A percentile compares a stretch with the other conserved stretches of the same genome.
These are phyloP conservation scores for Ciona savignyi DNA, from an alignment of 23 tunicate species.

Conservation along the genomic window DNA sequence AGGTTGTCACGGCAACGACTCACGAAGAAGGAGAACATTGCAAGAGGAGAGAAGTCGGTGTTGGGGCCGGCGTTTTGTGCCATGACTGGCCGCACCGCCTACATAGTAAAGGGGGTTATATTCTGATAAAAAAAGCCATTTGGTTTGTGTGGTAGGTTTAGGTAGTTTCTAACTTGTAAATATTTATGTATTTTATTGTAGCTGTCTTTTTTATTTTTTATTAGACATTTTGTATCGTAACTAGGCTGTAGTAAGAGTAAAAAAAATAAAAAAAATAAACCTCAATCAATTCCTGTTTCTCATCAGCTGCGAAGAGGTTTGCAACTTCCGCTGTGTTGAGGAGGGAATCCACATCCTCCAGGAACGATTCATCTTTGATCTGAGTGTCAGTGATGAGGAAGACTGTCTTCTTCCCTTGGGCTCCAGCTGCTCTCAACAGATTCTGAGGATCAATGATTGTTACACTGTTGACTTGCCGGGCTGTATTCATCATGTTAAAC, in stretches of 20 bases:
- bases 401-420: slow-evolving; percentile 88
- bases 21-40: slow-evolving; percentile 94
- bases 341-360: slow-evolving; percentile 94
- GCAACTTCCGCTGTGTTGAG: slow-evolving; percentile 99
- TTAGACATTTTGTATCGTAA: not conserved
- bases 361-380: slow-evolving; percentile 95
- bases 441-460: too few species aligned
- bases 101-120: not conserved
- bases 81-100: slow-evolving; percentile 90
- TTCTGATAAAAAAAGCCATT: not conserved
- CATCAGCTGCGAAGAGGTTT: slow-evolving; percentile 88
- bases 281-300: slow-evolving; percentile 93
- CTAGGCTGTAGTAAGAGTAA: too few species aligned
- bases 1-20: slow-evolving; percentile 85
- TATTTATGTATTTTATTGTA: too few species aligned
- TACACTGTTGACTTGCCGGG: too few species aligned
- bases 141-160: too few species aligned
- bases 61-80: slow-evolving; percentile 67
- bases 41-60: slow-evolving; percentile 92
- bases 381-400: slow-evolving; percentile 96
- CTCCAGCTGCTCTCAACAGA: slow-evolving; percentile 73
- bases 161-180: too few species aligned
- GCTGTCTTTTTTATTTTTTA: not conserved
- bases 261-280: too few species aligned
- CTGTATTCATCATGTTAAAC: too few species aligned